Conservation (phyloP, 1,140 invertebrate species). For the Zaprionus capensis region DNA sequence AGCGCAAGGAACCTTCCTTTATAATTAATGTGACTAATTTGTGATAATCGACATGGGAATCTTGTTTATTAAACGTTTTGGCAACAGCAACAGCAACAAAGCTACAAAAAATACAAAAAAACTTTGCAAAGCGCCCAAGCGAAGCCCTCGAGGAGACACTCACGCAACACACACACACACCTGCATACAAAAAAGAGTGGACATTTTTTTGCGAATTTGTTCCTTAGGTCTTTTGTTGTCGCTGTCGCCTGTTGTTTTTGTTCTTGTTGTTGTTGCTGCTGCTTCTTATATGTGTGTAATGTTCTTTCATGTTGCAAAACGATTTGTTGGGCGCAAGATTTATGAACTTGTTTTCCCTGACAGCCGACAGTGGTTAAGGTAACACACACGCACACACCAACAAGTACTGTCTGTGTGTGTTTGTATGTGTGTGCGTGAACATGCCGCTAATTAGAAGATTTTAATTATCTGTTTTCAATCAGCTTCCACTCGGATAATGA, state of each 20-base stretch:
- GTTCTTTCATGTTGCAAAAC: constrained; percentile 81
- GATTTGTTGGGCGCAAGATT: constrained; percentile 83
- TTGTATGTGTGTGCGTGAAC: constrained; percentile 74
- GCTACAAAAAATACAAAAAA: not conserved
- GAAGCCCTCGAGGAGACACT: constrained; percentile 15
- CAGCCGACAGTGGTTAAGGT: constrained; percentile 81
- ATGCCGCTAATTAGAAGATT: constrained; percentile 82
- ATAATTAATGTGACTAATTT: constrained; percentile 78
- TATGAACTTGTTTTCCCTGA: constrained; percentile 83
- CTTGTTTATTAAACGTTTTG: constrained; percentile 77
- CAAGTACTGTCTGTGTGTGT: constrained; percentile 3
- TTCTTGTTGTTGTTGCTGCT: constrained; percentile 30
- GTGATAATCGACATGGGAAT: constrained; percentile 73
- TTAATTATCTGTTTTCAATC: constrained; percentile 82
- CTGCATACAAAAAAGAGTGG: constrained; percentile 19
- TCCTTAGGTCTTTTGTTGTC: constrained; percentile 47
- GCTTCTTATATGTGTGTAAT: constrained; percentile 65
- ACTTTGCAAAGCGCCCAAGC: not conserved
- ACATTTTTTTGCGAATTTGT: constrained; percentile 49
- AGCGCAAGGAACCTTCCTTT: constrained; percentile 23
- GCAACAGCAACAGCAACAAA: constrained; percentile 30
- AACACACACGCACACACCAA: constrained; percentile 60
- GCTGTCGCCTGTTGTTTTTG: constrained; percentile 30
- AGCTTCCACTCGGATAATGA: constrained; percentile 79
- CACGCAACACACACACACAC: constrained; percentile 44